phyloP scores from a whole-genome alignment of 1,140 invertebrate genomes.

The Caenorhabditis tropicalis region DNA sequence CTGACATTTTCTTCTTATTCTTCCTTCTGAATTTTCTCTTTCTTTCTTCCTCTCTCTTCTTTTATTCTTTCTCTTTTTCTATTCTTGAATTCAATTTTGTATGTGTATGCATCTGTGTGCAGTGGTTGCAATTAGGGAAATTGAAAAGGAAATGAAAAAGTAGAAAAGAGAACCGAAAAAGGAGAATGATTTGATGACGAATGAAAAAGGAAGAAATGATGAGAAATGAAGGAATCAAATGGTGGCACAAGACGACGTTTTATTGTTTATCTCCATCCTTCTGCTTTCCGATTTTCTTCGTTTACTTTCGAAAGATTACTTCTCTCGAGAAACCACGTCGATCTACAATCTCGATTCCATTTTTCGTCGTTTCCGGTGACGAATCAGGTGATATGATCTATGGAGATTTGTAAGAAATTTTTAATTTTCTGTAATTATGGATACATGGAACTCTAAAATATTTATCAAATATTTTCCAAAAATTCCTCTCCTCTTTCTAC shows the following conservation, averaged over 20 bases:
- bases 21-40: not conserved
- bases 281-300: too few species aligned
- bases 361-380: too few species aligned
- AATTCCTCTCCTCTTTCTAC: too few species aligned
- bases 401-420: too few species aligned
- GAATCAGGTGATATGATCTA: too few species aligned
- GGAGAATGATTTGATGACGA: not conserved
- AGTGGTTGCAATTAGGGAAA: slow-evolving; percentile 38
- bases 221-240: not conserved
- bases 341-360: too few species aligned
- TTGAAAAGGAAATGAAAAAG: slow-evolving; percentile 36
- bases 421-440: too few species aligned
- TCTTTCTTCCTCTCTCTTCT: not conserved
- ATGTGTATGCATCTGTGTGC: not conserved
- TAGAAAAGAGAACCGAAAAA: not conserved
- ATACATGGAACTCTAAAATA: too few species aligned
- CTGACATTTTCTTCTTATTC: not conserved
- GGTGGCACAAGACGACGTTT: not conserved
- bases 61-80: slow-evolving; percentile 5
- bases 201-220: not conserved
- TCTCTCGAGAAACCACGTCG: too few species aligned
- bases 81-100: slow-evolving; percentile 41
- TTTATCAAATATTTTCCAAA: too few species aligned
- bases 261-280: slow-evolving; percentile 3
- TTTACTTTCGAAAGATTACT: too few species aligned